These are phyloP conservation scores for Bombus picipes DNA, from an alignment of 1,140 invertebrate genomes.

Conservation along the genomic window DNA sequence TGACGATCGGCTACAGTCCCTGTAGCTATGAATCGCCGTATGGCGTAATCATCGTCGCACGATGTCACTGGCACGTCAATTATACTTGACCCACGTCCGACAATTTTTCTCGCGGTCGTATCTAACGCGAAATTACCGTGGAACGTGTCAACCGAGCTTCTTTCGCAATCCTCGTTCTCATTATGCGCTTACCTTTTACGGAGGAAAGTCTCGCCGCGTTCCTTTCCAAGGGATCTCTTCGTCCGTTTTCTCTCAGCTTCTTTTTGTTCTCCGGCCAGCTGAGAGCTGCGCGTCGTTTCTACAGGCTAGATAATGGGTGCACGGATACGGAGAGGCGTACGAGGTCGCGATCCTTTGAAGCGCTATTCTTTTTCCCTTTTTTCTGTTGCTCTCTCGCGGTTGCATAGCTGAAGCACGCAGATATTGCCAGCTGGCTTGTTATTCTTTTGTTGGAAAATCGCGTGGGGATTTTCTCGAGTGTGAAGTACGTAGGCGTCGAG, in stretches of 20 bases:
- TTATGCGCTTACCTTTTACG: conserved; percentile 23
- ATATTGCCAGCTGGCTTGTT: neutral
- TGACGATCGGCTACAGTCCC: neutral
- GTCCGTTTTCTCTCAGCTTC: neutral
- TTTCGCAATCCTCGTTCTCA: conserved; percentile 32
- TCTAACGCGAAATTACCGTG: conserved; percentile 32
- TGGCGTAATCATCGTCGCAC: conserved; percentile 1
- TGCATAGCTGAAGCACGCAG: neutral
- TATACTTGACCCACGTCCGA: conserved; percentile 33
- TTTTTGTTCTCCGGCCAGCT: neutral
- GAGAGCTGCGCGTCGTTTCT: neutral
- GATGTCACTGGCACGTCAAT: conserved; percentile 48
- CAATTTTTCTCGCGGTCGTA: neutral
- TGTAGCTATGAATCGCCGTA: neutral
- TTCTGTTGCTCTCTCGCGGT: neutral
- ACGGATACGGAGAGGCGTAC: neutral
- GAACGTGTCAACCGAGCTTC: conserved; percentile 16
- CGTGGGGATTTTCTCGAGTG: neutral
- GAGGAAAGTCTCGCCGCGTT: neutral
- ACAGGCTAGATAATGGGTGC: neutral
- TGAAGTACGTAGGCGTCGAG: neutral
- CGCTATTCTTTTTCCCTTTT: neutral
- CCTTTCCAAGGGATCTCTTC: neutral
- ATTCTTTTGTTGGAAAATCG: neutral
- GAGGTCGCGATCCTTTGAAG: neutral